Base-by-base conservation (phyloP, 53 echinoderm and acorn worm genomes). In the Paracentrotus lividus region DNA sequence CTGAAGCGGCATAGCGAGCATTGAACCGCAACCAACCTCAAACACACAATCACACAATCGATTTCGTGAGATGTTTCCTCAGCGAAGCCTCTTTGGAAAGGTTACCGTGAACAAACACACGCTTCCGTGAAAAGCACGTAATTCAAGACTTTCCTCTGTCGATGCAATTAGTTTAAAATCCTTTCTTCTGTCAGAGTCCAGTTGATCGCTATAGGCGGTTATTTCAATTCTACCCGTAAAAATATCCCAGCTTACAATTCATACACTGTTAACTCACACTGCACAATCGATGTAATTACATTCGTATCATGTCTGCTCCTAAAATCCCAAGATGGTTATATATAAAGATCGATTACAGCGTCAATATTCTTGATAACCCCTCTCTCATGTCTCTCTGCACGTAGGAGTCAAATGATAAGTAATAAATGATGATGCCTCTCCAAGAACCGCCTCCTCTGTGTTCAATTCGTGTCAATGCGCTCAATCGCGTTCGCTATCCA, bases 1-100 rank as follows among this genome's bases (percentile, higher is more conserved):
- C 10, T 68, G 69, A 18, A 91, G 54, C 16, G 91, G 91, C 91
- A 91, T 91, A 15, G 33, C 91, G 91, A 91, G 51, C 91, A 91
- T 91, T 56, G 75, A 81, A 38, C 64, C 59, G 9, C 87, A 32
- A 87, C 33, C 0, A 81, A 77, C 21, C 27, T 47, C 24, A n/a
- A n/a, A n/a, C n/a, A 81, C 81, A 81, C 44, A 81, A 47, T 81
- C n/a, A 81, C 26, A 27, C n/a, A 81, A 47, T 47, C 14, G 24
- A 81, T 47, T 81, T 47, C 47, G 45, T 47, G 47, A 81, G 26
- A 81, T 81, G 47, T 81, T 10, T 24, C 81, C 26, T 81, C 4
- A 81, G 47, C 81, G 20, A 24, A 47, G 26, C 12, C 81, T 8
- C 44, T 81, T 43, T 3, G 13, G 81, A 45, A 47, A 81, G 72